A percentile compares a stretch with the other conserved stretches of the same genome.
Evolutionary conservation across 2,113 vertebrate genomes (phyloP).

Genomic region (Dipodomys merriami): DNA sequence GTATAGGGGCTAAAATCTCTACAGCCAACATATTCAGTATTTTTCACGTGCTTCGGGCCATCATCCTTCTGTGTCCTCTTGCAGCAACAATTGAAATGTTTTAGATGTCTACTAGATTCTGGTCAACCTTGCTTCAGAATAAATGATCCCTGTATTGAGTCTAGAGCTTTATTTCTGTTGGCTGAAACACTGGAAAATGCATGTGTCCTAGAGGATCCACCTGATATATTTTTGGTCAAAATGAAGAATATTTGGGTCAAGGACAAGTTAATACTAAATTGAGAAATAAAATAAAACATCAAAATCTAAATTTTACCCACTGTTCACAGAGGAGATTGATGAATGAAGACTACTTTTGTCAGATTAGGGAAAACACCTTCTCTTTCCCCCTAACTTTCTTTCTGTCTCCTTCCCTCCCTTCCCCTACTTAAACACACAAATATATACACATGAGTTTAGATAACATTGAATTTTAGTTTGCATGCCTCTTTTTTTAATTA

Average conservation of each 20-base stretch:
- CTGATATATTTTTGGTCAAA: too few species aligned
- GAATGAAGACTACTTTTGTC: background rate
- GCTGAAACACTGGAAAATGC: too few species aligned
- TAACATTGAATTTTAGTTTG: conserved; percentile 12
- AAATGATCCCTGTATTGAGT: too few species aligned
- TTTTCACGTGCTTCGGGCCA: too few species aligned
- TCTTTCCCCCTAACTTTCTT: background rate
- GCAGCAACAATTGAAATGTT: fast-evolving
- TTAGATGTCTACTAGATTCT: background rate
- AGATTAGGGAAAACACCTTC: background rate
- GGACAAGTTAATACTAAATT: background rate
- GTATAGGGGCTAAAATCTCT: background rate
- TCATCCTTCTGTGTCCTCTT: background rate
- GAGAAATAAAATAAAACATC: background rate
- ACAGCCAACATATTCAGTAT: background rate
- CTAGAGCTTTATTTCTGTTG: too few species aligned
- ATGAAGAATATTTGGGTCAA: conserved; percentile 32
- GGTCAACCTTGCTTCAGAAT: too few species aligned
- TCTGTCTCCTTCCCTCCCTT: background rate
- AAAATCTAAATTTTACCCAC: background rate
- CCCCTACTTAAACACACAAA: too few species aligned
- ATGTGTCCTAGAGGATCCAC: too few species aligned
- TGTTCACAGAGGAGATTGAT: background rate
- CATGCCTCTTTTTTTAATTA: background rate
- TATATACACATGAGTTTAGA: background rate